Evolutionary conservation across 1,140 invertebrate species (phyloP).

Genomic region (Meloidogyne hapla): DNA sequence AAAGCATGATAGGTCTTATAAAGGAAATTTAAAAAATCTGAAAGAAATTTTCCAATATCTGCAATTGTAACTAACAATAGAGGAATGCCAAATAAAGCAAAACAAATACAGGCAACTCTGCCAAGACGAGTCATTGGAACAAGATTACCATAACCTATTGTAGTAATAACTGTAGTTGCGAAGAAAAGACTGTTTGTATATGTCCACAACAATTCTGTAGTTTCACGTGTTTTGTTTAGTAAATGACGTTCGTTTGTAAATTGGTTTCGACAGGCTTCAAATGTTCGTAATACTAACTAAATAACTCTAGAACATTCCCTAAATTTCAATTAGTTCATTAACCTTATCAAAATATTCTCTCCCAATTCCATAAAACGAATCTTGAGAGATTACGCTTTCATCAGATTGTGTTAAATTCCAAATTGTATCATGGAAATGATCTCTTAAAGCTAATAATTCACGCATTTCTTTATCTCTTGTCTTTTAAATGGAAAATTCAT

Average conservation of each 20-base stretch:
- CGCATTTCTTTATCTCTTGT: constrained; percentile 52
- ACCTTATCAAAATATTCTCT: constrained; percentile 62
- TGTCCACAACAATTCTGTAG: constrained; percentile 60
- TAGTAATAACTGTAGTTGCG: constrained; percentile 64
- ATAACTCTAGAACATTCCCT: background rate
- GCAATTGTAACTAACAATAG: constrained; percentile 67
- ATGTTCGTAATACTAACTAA: constrained; percentile 33
- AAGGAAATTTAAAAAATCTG: constrained; percentile 58
- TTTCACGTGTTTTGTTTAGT: constrained; percentile 53
- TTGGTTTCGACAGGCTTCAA: constrained; percentile 58
- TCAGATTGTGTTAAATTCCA: constrained; percentile 61
- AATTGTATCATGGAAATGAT: constrained; percentile 61
- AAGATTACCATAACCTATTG: constrained; percentile 67
- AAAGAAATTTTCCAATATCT: constrained; percentile 66
- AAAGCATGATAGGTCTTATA: constrained; percentile 39
- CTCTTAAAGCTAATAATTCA: constrained; percentile 56
- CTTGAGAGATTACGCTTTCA: constrained; percentile 56
- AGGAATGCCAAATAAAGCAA: constrained; percentile 68
- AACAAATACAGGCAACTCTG: constrained; percentile 67
- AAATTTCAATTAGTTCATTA: constrained; percentile 24
- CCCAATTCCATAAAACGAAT: constrained; percentile 60
- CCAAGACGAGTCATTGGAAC: constrained; percentile 67
- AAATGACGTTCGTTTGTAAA: constrained; percentile 63
- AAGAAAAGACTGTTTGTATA: constrained; percentile 63
- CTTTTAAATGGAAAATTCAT: constrained; percentile 29